Base-by-base conservation (phyloP, 2,113 vertebrate genomes). In the Tretioscincus oriximinensis region DNA sequence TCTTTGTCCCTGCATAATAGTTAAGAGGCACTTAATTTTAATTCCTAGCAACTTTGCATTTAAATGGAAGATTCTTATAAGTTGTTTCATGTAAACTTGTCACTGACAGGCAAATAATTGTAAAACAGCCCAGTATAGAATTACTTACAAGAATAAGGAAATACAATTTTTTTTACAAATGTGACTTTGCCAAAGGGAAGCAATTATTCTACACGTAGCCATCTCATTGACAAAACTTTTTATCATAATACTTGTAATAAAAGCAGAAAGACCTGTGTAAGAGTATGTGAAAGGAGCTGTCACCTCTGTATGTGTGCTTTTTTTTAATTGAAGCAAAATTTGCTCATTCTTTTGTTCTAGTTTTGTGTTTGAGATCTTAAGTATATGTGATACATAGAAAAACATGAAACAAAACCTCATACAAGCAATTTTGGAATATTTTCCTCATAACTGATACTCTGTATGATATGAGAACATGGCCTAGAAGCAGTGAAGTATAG, bases 271-370 rank as follows among this genome's bases (percentile, higher is more conserved):
- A 41, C 79, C 72, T 77, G 24, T 35, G 82, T 31, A 65, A 78
- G 78, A 84, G 86, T 76, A 88, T 51, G 9, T 90, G 29, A 26
- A 70, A 67, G 31, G 71, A 20, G 1, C 35, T 51, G 26, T 58
- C 12, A 54, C 3, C 18, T n/a, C 5, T n/a, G 11, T 9, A 47
- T 73, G 75, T 16, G 63, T 65, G 61, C 16, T 76, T n/a, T 67
- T 71, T 78, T 54, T 18, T 22, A 73, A 60, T 51, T 2, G 1
- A 61, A 28, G 54, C 49, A n/a, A 49, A 5, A 8, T 58, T 47
- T 26, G 35, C 63, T 45, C 2, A 60, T 64, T 7, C 41, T 58
- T 69, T 18, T 69, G 58, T 26, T n/a, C 67, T 58, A 18, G 4
- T 74, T 74, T 67, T n/a, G 0, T 14, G 9, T 70, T 60, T 2